Evolutionary conservation across 2,888 invertebrate species (phyloP).

Genomic region (Hanleya hanleyi): DNA sequence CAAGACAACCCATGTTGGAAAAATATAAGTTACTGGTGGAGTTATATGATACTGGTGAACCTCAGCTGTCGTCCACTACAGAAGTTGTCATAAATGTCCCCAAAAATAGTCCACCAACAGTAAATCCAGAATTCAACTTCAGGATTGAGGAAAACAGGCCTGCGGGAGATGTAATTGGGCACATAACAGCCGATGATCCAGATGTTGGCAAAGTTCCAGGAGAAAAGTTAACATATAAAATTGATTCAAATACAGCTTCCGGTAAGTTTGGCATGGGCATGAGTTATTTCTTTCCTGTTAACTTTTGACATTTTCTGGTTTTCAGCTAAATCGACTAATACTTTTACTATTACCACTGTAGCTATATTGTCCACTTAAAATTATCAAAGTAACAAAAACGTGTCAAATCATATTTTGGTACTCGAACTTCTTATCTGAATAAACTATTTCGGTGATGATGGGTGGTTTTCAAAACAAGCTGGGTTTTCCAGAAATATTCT

Average conservation of each 20-base stretch:
- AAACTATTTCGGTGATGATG: too few relatives aligned
- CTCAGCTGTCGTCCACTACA: constrained; percentile 15
- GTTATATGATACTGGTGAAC: constrained; percentile 26
- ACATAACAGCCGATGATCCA: constrained; percentile 19
- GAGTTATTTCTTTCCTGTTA: too few relatives aligned
- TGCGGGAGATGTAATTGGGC: constrained; percentile 16
- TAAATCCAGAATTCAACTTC: not conserved
- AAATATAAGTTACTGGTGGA: constrained; percentile 22
- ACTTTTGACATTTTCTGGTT: too few relatives aligned
- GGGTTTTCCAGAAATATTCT: too few relatives aligned
- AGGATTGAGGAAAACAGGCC: constrained; percentile 18
- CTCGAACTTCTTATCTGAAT: too few relatives aligned
- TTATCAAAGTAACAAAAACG: too few relatives aligned
- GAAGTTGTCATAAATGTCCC: constrained; percentile 24
- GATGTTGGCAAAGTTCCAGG: constrained; percentile 12
- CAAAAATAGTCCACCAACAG: constrained; percentile 20
- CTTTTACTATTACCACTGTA: too few relatives aligned
- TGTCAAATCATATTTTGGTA: too few relatives aligned
- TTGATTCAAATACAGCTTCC: not conserved
- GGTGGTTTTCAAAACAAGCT: too few relatives aligned
- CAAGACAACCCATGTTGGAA: constrained; percentile 15
- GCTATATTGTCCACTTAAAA: too few relatives aligned
- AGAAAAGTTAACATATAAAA: not conserved
- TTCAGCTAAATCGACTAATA: too few relatives aligned
- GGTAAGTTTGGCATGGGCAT: not conserved